Conservation (phyloP, 2,888 invertebrate species). For the Polylopha cassiicola region DNA sequence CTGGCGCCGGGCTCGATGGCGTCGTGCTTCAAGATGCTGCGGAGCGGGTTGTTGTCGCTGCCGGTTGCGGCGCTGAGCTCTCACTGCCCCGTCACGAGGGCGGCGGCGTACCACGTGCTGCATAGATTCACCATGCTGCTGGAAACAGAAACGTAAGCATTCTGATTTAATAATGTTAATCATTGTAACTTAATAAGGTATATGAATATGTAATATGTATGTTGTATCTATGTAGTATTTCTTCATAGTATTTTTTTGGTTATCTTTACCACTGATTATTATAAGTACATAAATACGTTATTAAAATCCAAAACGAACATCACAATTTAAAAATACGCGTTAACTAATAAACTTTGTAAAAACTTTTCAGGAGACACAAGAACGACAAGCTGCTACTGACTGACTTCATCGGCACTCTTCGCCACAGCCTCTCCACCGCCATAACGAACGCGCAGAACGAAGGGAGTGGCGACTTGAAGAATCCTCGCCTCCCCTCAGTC, state of each 20-base stretch:
- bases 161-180: conserved; percentile 2
- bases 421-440: conserved; percentile 76
- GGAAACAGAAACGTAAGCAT: conserved; percentile 80
- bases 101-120: conserved; percentile 85
- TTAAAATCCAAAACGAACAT: no score
- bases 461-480: conserved; percentile 36
- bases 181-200: no score
- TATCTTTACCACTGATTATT: no score
- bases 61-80: conserved; percentile 84
- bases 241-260: no score
- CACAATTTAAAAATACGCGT: conserved; percentile 23
- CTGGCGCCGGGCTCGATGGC: conserved; percentile 86
- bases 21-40: conserved; percentile 82
- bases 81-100: conserved; percentile 79
- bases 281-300: no score
- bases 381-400: conserved; percentile 82
- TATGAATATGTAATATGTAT: no score
- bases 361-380: conserved; percentile 70
- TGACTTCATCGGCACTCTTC: conserved; percentile 81
- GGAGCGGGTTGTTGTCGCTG: conserved; percentile 83
- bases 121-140: conserved; percentile 85
- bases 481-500: conserved; percentile 76
- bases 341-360: conserved; percentile 7
- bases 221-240: no score
- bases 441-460: conserved; percentile 33